A percentile compares a stretch with the other conserved stretches of the same genome.
Conservation (phyloP, 1,140 invertebrate genomes). For the Apis mellifera region Amel_HAv3.1 CM009944.2:8768501-8769000, state of each 20-base stretch:
- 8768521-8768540: slow-evolving; percentile 74
- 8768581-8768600: slow-evolving; percentile 81
- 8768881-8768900: no score
- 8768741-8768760: neutral
- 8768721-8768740: neutral
- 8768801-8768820: no score
- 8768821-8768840: no score
- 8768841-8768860: no score
- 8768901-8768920: no score
- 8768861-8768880: no score
- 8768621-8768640: slow-evolving; percentile 75
- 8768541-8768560: slow-evolving; percentile 81
- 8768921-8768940: no score
- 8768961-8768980: no score
- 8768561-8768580: slow-evolving; percentile 82
- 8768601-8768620: slow-evolving; percentile 79
- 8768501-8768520: slow-evolving; percentile 42
- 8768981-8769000: no score
- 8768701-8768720: slow-evolving; percentile 43
- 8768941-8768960: no score
- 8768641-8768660: slow-evolving; percentile 59
- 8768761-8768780: no score
- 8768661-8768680: slow-evolving; percentile 63
- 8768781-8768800: neutral
- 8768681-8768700: slow-evolving; percentile 57